Evolutionary conservation across 2,113 vertebrate species (phyloP).

Genomic region (Entelurus aequoreus): DNA sequence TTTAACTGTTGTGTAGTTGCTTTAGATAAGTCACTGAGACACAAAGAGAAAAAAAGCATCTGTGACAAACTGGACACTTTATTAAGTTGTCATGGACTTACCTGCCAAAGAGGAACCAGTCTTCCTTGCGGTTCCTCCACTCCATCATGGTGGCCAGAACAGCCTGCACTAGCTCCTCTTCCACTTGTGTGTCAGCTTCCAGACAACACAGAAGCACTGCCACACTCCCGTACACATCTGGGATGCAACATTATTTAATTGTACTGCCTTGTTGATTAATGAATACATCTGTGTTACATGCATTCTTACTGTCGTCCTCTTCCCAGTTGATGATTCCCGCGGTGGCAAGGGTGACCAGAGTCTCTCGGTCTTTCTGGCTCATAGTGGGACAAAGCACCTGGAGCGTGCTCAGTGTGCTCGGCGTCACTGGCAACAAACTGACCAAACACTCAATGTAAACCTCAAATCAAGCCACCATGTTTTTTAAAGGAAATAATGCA

Average conservation of each 20-base stretch:
- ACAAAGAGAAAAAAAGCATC: slow-evolving; percentile 23
- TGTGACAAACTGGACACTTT: neutral
- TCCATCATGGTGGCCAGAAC: slow-evolving; percentile 81
- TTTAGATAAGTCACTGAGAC: slow-evolving; percentile 79
- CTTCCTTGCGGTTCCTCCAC: slow-evolving; percentile 83
- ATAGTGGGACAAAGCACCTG: slow-evolving; percentile 83
- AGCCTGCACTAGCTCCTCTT: slow-evolving; percentile 76
- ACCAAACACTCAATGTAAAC: slow-evolving; percentile 9
- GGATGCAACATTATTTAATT: slow-evolving; percentile 26
- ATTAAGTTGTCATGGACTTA: slow-evolving; percentile 7
- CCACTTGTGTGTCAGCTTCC: slow-evolving; percentile 65
- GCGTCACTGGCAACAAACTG: slow-evolving; percentile 85
- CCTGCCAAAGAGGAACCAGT: slow-evolving; percentile 79
- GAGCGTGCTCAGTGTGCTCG: slow-evolving; percentile 82
- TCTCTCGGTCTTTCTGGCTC: slow-evolving; percentile 76
- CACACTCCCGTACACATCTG: slow-evolving; percentile 85
- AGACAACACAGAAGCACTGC: slow-evolving; percentile 87
- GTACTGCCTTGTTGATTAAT: neutral
- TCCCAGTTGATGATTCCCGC: slow-evolving; percentile 83
- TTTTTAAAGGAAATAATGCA: neutral
- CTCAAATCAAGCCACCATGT: neutral
- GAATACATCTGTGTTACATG: neutral
- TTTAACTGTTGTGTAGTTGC: slow-evolving; percentile 72
- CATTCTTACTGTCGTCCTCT: slow-evolving; percentile 61
- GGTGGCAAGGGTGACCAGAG: slow-evolving; percentile 77